These are phyloP conservation scores for Stenoptilia bipunctidactyla DNA, from an alignment of 2,888 invertebrate genomes.

Conservation along the genomic window DNA sequence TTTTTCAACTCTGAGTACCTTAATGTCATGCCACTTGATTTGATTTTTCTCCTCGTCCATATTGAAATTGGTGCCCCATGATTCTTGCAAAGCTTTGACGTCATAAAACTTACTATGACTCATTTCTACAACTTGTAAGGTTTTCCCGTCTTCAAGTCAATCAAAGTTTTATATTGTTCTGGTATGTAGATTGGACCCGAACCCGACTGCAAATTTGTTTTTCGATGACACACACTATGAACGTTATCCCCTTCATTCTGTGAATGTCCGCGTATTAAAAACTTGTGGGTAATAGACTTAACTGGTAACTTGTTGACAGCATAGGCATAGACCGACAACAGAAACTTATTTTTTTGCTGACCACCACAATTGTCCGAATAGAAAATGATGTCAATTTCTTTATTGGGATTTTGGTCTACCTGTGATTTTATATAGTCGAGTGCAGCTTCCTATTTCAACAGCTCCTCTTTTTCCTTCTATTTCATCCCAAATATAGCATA, in stretches of 20 bases:
- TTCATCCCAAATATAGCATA: conserved; percentile 12
- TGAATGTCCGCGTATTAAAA: conserved; percentile 10
- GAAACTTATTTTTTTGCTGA: conserved; percentile 13
- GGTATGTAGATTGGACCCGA: conserved; percentile 5
- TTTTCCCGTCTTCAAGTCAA: conserved; percentile 21
- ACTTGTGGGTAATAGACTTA: conserved; percentile 11
- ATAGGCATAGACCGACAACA: conserved; percentile 11
- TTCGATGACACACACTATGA: conserved; percentile 9
- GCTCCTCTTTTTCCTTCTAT: conserved; percentile 8
- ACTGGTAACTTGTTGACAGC: conserved; percentile 11
- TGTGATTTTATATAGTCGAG: conserved; percentile 4
- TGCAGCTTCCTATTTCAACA: conserved; percentile 8
- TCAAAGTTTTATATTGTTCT: conserved; percentile 13
- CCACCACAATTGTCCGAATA: conserved; percentile 13
- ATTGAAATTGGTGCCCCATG: conserved; percentile 11
- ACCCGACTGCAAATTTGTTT: conserved; percentile 11
- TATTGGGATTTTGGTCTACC: not conserved
- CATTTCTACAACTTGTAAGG: conserved; percentile 19
- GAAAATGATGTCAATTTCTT: conserved; percentile 5
- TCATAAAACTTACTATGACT: conserved; percentile 19
- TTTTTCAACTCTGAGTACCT: conserved; percentile 1
- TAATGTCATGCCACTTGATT: not conserved
- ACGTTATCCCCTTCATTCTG: conserved; percentile 12
- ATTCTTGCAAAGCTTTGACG: conserved; percentile 16
- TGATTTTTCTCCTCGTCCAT: not conserved